Percentiles rank a stretch among this genome's conserved stretches.
phyloP scores from a whole-genome alignment of 2,888 invertebrate species.

The Dorcus hopei region DNA sequence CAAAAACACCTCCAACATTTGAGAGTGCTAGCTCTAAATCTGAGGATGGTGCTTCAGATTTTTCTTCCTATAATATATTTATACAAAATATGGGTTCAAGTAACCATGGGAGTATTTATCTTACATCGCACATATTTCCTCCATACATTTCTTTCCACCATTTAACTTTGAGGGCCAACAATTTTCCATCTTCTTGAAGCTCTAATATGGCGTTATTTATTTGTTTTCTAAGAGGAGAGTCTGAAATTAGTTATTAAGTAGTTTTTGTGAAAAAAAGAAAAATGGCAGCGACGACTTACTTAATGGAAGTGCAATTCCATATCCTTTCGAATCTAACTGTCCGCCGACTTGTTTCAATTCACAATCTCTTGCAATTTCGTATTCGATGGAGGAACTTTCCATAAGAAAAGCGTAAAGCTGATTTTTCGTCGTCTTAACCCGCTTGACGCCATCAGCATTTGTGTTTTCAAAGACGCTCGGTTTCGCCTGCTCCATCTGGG shows the following conservation, averaged over 20 bases:
- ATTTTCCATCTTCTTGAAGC: constrained; percentile 79
- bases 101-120: background rate
- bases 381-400: constrained; percentile 95
- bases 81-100: background rate
- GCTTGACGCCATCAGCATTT: constrained; percentile 82
- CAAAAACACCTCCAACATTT: constrained; percentile 89
- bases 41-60: constrained; percentile 35
- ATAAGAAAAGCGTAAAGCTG: constrained; percentile 89
- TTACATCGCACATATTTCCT: constrained; percentile 43
- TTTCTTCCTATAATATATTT: constrained; percentile 5
- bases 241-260: background rate
- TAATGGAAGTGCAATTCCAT: constrained; percentile 88
- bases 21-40: constrained; percentile 68
- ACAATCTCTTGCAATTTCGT: constrained; percentile 81
- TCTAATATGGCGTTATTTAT: constrained; percentile 81
- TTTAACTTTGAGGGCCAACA: constrained; percentile 73
- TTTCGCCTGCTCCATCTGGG: constrained; percentile 70
- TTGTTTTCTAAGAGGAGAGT: constrained; percentile 65
- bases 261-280: background rate
- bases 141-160: constrained; percentile 79
- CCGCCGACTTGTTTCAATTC: constrained; percentile 78
- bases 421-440: constrained; percentile 74
- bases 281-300: constrained; percentile 57
- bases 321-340: constrained; percentile 85
- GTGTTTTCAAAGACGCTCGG: constrained; percentile 79